Evolutionary conservation across 2,888 invertebrate species (phyloP).

Genomic region (Hydrotaea diabolus): DNA sequence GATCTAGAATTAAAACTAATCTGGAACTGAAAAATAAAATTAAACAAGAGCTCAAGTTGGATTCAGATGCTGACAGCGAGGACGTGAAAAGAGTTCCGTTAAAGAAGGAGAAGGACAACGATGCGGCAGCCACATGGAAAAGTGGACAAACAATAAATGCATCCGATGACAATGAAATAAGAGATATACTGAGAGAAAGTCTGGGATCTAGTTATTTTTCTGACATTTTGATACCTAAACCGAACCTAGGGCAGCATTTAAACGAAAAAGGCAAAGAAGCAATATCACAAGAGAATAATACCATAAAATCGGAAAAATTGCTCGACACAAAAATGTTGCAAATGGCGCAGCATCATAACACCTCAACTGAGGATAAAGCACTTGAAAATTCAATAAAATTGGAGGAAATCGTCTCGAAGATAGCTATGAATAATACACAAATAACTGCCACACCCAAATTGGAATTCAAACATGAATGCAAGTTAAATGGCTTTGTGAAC

Average conservation of each 20-base stretch:
- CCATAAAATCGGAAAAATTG: conserved; percentile 44
- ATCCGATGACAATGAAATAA: too few species aligned
- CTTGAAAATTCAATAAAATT: conserved; percentile 50
- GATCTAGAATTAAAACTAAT: conserved; percentile 75
- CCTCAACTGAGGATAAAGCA: conserved; percentile 35
- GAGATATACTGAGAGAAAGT: too few species aligned
- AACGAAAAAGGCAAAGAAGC: too few species aligned
- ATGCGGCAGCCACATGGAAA: neutral
- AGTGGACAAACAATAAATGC: neutral
- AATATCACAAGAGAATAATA: too few species aligned
- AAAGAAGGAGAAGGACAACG: neutral
- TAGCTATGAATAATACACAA: conserved; percentile 45
- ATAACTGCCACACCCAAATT: conserved; percentile 33
- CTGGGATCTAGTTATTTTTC: neutral
- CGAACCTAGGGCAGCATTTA: neutral
- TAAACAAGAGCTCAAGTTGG: conserved; percentile 60
- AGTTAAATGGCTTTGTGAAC: conserved; percentile 49
- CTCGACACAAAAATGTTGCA: conserved; percentile 22
- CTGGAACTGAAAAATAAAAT: conserved; percentile 72
- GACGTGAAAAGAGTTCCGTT: neutral
- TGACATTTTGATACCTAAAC: neutral
- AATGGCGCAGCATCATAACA: conserved; percentile 38
- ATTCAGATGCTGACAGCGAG: conserved; percentile 18
- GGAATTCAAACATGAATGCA: conserved; percentile 49
- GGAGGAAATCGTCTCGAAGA: conserved; percentile 55